Evolutionary conservation across 2,797 vertebrate species (phyloP).

Genomic region (Sardinella longiceps): DNA sequence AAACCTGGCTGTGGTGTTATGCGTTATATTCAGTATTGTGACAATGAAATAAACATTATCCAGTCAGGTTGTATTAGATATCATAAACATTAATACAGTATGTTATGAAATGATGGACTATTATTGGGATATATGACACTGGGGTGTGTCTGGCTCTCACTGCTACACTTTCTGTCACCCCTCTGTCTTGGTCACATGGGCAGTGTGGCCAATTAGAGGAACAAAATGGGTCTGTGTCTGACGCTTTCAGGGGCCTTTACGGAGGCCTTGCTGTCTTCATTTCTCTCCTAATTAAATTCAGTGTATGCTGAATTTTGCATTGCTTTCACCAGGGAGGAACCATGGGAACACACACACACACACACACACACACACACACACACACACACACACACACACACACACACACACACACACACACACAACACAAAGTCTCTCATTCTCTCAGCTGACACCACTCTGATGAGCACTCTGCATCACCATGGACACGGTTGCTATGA

Average conservation of each 20-base stretch:
- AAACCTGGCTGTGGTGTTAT: too few relatives aligned
- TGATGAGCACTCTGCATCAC: constrained; percentile 12
- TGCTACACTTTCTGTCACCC: not conserved
- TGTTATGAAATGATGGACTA: too few relatives aligned
- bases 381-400: too few relatives aligned
- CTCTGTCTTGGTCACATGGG: constrained; percentile 26
- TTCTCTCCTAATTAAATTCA: constrained; percentile 14
- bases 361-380: too few relatives aligned
- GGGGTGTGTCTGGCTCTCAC: too few relatives aligned
- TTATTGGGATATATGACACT: too few relatives aligned
- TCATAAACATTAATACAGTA: too few relatives aligned
- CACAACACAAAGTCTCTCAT: constrained; percentile 27
- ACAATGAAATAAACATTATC: too few relatives aligned
- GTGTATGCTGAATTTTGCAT: not conserved
- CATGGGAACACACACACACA: constrained; percentile 25
- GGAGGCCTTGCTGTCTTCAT: not conserved
- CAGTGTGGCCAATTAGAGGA: constrained; percentile 64
- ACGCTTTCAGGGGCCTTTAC: not conserved
- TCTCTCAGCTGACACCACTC: not conserved
- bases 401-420: too few relatives aligned
- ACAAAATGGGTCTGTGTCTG: constrained; percentile 36
- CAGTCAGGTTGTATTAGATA: too few relatives aligned
- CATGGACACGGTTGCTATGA: constrained; percentile 23
- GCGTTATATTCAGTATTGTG: too few relatives aligned
- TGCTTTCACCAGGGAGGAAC: not conserved